Evolutionary conservation across 2,797 vertebrate genomes (phyloP), one percentile per base, ranked within the genome.

Genomic region (Acipenser ruthenus): DNA sequence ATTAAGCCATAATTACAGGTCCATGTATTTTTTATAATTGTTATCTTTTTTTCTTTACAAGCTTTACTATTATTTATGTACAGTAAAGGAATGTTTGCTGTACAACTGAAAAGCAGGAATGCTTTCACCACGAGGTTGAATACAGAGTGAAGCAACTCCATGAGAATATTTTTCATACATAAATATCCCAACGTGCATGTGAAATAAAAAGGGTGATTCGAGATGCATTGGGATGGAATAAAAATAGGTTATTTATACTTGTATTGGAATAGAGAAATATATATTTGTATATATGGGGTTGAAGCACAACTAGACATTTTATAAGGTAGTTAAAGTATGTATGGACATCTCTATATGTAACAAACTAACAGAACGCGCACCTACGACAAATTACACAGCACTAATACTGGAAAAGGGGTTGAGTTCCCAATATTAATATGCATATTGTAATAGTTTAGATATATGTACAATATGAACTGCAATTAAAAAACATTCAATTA

Each of bases 211-310:
- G 79, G 83, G 79, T 75, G 77, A 82, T 83, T 83, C 80, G 82
- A 83, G 79, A 78, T 71, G 80, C 80, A 77, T 77, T 86, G 82
- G 85, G 79, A 89, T 87, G 88, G 87, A 89, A 90, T 89, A 90
- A 88, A 90, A 89, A 89, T 87, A 37, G 76, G 85, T 88, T 73
- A 83, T 90, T 18, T 18, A 18, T 18, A 18, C 18, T 18, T 18
- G 0, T 18, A 18, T 18, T 18, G 18, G 18, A 18, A 18, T 18
- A 18, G 18, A 18, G 18, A 18, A 18, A 18, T 18, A 18, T 18
- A 18, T 18, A 18, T 18, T 58, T 61, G 48, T 77, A 82, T 84
- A 82, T 80, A 79, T 73, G 80, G 77, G 71, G 79, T 80, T 75
- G 70, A 37, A 73, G 55, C 55, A 77, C 80, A 80, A 64, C 77